Evolutionary conservation across 2,888 invertebrate genomes (phyloP).

Genomic region (Conomelus anceps): DNA sequence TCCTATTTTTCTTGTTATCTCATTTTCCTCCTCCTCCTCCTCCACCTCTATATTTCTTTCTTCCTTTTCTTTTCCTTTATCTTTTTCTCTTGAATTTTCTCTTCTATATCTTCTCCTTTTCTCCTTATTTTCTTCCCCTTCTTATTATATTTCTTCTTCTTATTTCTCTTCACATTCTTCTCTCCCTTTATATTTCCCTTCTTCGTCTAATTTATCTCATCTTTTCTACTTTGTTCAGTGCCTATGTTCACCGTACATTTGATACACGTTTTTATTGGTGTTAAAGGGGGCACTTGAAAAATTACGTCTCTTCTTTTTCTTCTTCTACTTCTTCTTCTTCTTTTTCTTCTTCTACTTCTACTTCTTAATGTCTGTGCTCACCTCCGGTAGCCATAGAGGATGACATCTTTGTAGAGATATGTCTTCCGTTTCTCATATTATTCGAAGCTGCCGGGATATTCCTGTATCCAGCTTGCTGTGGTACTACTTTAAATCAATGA

Average conservation of each 20-base stretch:
- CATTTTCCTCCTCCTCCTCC: no score
- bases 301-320: no score
- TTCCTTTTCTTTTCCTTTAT: background rate
- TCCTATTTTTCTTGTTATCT: background rate
- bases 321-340: background rate
- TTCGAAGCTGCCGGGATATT: background rate
- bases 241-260: no score
- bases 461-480: background rate
- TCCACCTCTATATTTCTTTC: no score
- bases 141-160: background rate
- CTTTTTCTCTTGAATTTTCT: background rate
- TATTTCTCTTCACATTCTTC: background rate
- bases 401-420: background rate
- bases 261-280: no score
- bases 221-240: no score
- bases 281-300: no score
- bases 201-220: no score
- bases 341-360: background rate
- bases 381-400: background rate
- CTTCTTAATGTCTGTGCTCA: background rate
- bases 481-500: no score
- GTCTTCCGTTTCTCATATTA: background rate
- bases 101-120: background rate
- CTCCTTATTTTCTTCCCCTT: background rate
- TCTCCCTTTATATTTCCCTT: background rate